These are phyloP conservation scores for Lepidurus arcticus DNA, from an alignment of 1,140 invertebrate species.

Conservation along the genomic window DNA sequence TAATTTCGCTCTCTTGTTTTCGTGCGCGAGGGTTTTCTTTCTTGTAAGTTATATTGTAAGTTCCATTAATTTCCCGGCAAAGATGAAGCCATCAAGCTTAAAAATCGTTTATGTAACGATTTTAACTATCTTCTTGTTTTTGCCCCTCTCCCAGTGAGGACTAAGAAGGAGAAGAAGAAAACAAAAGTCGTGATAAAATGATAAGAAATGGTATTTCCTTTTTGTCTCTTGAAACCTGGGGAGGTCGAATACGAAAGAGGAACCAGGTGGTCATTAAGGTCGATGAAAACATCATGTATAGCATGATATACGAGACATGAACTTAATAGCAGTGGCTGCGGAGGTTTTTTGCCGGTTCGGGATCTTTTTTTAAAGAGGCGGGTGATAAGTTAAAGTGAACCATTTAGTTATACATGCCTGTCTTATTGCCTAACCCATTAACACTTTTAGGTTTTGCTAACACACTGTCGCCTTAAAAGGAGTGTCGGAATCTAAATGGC, in stretches of 20 bases:
- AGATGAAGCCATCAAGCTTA: not conserved
- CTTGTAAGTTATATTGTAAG: not conserved
- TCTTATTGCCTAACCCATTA: too few relatives aligned
- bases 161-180: not conserved
- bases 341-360: not conserved
- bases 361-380: not conserved
- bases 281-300: slow-evolving; percentile 22
- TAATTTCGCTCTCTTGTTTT: not conserved
- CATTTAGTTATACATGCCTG: too few relatives aligned
- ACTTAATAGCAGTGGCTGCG: not conserved
- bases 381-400: not conserved
- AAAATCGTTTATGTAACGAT: not conserved
- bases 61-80: not conserved
- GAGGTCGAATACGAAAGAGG: not conserved
- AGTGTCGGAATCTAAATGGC: too few relatives aligned
- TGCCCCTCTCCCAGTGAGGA: too few relatives aligned
- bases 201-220: not conserved
- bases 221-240: not conserved
- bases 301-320: slow-evolving; percentile 14
- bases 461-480: too few relatives aligned
- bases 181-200: not conserved
- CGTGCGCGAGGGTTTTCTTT: not conserved
- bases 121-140: not conserved
- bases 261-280: slow-evolving; percentile 17
- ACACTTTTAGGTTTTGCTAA: too few relatives aligned